phyloP scores from a whole-genome alignment of 2,113 vertebrate genomes.

The Uria aalge region DNA sequence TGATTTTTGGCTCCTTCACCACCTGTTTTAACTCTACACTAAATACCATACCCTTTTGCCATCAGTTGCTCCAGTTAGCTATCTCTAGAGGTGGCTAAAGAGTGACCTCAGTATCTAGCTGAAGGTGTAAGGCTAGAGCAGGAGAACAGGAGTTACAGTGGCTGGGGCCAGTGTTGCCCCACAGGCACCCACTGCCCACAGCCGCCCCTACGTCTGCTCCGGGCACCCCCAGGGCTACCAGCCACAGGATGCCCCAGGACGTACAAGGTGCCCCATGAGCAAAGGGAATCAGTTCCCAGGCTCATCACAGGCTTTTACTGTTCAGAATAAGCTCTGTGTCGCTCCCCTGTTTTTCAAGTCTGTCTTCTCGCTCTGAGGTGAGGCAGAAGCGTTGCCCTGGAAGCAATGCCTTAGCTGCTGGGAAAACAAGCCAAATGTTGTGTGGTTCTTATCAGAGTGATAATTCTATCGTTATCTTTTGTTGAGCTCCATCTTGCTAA shows the following conservation, averaged over 20 bases:
- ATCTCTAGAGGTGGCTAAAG: neutral
- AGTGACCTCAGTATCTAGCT: neutral
- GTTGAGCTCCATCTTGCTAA: neutral
- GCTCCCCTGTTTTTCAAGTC: constrained; percentile 17
- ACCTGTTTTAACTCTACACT: neutral
- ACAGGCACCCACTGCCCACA: neutral
- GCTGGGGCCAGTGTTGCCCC: neutral
- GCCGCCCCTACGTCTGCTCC: rapidly evolving
- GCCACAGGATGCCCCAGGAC: neutral
- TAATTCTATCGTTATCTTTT: neutral
- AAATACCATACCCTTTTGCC: neutral
- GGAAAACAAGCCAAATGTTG: neutral
- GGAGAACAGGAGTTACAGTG: neutral
- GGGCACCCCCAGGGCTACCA: neutral
- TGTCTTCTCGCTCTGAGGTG: neutral
- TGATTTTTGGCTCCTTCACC: neutral
- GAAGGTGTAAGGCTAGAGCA: neutral
- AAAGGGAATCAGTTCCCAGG: neutral
- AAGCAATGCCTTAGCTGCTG: neutral
- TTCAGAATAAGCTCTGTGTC: neutral
- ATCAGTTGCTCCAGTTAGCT: neutral
- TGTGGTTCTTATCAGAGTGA: neutral
- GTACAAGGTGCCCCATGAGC: neutral
- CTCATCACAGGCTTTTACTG: neutral
- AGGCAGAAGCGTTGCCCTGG: neutral